phyloP scores from a whole-genome alignment of 2,888 invertebrate genomes.

The Holacanthella duospinosa region DNA sequence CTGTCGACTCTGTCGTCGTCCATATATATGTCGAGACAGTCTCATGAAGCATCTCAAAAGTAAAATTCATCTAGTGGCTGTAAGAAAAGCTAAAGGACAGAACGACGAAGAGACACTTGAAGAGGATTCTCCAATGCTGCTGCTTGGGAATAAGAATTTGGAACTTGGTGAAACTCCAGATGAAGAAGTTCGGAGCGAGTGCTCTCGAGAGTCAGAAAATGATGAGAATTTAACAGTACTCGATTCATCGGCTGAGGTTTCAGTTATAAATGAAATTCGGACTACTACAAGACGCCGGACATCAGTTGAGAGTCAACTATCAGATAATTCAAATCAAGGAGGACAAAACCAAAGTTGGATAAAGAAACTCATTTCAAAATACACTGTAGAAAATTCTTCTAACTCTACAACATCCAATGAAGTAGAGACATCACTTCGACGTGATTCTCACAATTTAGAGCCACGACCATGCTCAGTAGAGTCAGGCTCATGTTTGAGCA shows the following conservation, averaged over 20 bases:
- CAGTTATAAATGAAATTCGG: too few relatives aligned
- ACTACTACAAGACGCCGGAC: neutral
- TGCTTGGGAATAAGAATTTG: neutral
- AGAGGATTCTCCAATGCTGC: neutral
- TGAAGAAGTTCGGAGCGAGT: neutral
- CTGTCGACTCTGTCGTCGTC: neutral
- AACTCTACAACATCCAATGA: neutral
- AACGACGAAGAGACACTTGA: neutral
- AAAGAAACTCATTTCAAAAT: too few relatives aligned
- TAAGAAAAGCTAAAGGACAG: neutral
- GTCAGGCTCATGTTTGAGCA: neutral
- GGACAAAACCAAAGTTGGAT: neutral
- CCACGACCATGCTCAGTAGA: neutral
- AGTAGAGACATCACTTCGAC: neutral
- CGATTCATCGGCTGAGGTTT: too few relatives aligned
- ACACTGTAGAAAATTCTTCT: neutral
- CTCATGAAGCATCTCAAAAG: neutral
- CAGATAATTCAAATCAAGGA: neutral
- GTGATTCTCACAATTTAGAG: neutral
- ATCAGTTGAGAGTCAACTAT: neutral
- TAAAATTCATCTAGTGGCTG: neutral
- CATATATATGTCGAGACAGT: neutral
- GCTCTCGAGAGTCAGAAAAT: neutral
- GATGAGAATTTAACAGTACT: neutral
- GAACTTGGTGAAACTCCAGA: neutral